phyloP scores from a whole-genome alignment of 2,113 vertebrate species.

The Natator depressus region DNA sequence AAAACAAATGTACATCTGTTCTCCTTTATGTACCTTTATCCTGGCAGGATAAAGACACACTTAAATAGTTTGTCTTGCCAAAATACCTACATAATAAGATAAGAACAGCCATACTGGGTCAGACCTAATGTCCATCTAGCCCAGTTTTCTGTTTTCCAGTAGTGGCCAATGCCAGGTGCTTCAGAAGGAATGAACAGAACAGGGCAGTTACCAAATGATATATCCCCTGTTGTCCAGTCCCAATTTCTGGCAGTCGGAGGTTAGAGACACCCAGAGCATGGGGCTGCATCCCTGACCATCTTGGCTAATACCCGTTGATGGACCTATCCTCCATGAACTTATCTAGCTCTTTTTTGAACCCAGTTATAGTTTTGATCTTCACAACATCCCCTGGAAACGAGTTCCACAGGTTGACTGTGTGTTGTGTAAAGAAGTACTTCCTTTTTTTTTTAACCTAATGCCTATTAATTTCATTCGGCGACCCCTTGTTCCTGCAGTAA shows the following conservation, averaged over 20 bases:
- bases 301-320: background rate
- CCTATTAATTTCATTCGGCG: background rate
- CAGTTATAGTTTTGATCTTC: background rate
- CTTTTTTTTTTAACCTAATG: background rate
- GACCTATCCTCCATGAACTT: background rate
- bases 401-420: background rate
- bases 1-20: background rate
- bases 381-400: background rate
- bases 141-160: background rate
- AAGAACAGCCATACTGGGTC: background rate
- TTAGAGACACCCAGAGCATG: background rate
- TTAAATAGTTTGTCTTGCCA: slow-evolving; percentile 11
- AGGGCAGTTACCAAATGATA: background rate
- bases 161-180: background rate
- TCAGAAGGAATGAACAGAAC: background rate
- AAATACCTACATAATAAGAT: background rate
- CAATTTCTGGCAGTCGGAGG: background rate
- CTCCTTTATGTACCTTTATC: background rate
- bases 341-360: background rate
- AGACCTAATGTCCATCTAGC: background rate
- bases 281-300: background rate
- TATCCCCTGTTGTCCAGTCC: background rate
- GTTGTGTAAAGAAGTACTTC: background rate
- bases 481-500: background rate
- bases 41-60: background rate